Conservation (phyloP, 2,113 vertebrate genomes). For the Lophochroa leadbeateri region DNA sequence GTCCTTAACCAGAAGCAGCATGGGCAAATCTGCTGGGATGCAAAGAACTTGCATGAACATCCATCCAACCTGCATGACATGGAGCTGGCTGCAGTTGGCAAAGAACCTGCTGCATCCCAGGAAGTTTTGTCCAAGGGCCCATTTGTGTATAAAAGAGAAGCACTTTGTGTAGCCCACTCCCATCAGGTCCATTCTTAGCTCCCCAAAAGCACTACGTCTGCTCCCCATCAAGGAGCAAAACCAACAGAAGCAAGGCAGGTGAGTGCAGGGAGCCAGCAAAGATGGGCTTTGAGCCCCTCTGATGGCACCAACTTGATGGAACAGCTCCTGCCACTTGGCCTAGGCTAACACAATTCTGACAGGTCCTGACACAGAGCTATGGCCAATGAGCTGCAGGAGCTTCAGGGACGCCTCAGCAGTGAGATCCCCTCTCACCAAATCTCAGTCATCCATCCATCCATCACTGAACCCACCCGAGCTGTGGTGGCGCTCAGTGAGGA, state of each 20-base stretch:
- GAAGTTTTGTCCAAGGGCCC: not conserved
- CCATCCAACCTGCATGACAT: not conserved
- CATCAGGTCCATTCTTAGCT: not conserved
- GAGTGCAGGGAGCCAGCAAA: not conserved
- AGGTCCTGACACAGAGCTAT: not conserved
- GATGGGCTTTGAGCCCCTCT: not conserved
- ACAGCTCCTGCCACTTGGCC: not conserved
- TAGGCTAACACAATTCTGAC: rapidly evolving
- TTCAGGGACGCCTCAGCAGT: not conserved
- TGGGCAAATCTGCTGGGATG: not conserved
- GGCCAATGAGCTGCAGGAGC: not conserved
- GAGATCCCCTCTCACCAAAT: not conserved
- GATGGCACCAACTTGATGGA: not conserved
- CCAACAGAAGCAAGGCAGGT: not conserved
- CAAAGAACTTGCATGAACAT: not conserved
- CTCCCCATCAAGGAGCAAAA: not conserved
- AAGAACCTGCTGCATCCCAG: not conserved
- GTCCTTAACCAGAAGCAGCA: not conserved
- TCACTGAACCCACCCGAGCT: not conserved
- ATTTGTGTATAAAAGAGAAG: not conserved
- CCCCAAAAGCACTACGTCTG: not conserved
- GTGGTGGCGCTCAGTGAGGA: not conserved
- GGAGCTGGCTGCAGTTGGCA: not conserved
- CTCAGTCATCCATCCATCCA: not conserved
- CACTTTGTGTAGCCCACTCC: not conserved